A percentile compares a stretch with the other conserved stretches of the same genome.
These are phyloP conservation scores for Sparus aurata DNA, from an alignment of 2,797 vertebrate genomes.

Conservation along the genomic window DNA sequence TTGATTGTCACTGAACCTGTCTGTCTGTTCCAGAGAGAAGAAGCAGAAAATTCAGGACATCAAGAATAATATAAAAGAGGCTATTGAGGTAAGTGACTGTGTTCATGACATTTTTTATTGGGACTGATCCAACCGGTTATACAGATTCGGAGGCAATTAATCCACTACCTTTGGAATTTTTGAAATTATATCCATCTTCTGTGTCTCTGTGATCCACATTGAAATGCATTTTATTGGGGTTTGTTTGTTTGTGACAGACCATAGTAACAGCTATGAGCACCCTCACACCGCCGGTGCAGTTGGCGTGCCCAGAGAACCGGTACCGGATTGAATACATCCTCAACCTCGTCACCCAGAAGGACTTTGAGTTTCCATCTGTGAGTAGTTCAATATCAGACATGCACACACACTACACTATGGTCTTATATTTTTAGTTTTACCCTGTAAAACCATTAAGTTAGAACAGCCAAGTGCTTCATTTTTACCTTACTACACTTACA, in stretches of 20 bases:
- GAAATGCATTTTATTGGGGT: not conserved
- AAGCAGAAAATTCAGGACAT: constrained; percentile 98
- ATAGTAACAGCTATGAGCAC: constrained; percentile 97
- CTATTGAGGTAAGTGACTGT: constrained; percentile 91
- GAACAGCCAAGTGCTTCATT: not conserved
- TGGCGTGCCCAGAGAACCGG: constrained; percentile 94
- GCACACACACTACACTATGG: not conserved
- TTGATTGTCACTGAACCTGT: constrained; percentile 1
- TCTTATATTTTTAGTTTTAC: not conserved
- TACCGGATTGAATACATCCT: constrained; percentile 95
- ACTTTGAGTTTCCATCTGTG: constrained; percentile 96
- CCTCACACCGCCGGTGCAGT: constrained; percentile 93
- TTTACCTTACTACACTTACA: not conserved
- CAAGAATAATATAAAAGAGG: constrained; percentile 99
- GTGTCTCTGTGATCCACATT: not conserved
- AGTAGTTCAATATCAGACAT: constrained; percentile 72
- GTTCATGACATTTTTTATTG: not conserved
- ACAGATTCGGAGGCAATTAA: not conserved
- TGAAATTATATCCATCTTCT: not conserved
- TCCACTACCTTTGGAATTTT: not conserved
- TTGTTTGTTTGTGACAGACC: constrained; percentile 85
- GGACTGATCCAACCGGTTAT: not conserved
- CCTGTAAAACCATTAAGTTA: not conserved
- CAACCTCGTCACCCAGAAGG: constrained; percentile 94
- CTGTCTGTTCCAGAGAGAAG: constrained; percentile 90